A percentile compares a stretch with the other conserved stretches of the same genome.
Evolutionary conservation across 2,888 invertebrate species (phyloP).

Genomic region (Azorinus chamasolen): DNA sequence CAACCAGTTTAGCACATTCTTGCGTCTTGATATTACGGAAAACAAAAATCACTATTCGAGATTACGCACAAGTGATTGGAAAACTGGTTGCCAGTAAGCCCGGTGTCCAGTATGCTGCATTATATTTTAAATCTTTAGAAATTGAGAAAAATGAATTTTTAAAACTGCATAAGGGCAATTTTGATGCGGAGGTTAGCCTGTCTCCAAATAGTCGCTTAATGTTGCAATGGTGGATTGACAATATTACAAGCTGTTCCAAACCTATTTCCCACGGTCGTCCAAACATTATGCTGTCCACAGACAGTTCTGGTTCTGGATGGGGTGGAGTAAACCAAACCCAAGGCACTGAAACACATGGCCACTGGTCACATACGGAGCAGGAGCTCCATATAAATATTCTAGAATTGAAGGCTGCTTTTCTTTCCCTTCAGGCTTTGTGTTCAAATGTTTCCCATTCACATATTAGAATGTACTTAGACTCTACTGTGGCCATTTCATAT

Average conservation of each 20-base stretch:
- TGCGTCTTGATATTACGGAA: not conserved
- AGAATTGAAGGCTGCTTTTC: conserved; percentile 28
- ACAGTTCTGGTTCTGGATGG: conserved; percentile 27
- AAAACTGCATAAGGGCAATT: conserved; percentile 40
- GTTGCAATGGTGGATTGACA: conserved; percentile 49
- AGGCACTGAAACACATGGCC: conserved; percentile 1
- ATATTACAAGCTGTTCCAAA: conserved; percentile 20
- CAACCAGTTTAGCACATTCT: not conserved
- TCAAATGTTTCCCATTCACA: conserved; percentile 12
- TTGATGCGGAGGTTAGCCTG: conserved; percentile 17
- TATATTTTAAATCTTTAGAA: conserved; percentile 42
- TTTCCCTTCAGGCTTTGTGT: conserved; percentile 12
- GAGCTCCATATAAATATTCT: conserved; percentile 24
- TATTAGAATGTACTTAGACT: conserved; percentile 36
- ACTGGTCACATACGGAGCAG: conserved; percentile 25
- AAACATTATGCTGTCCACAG: conserved; percentile 13
- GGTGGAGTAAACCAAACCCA: conserved; percentile 10
- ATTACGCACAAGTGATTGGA: conserved; percentile 46
- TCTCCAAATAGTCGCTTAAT: conserved; percentile 12
- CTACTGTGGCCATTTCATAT: conserved; percentile 44
- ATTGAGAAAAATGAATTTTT: conserved; percentile 25
- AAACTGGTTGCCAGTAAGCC: conserved; percentile 44
- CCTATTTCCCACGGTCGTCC: conserved; percentile 11
- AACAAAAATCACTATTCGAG: conserved; percentile 32
- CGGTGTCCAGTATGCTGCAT: conserved; percentile 39